Evolutionary conservation across 2,888 invertebrate species (phyloP).

Genomic region (Phaedon cochleariae): DNA sequence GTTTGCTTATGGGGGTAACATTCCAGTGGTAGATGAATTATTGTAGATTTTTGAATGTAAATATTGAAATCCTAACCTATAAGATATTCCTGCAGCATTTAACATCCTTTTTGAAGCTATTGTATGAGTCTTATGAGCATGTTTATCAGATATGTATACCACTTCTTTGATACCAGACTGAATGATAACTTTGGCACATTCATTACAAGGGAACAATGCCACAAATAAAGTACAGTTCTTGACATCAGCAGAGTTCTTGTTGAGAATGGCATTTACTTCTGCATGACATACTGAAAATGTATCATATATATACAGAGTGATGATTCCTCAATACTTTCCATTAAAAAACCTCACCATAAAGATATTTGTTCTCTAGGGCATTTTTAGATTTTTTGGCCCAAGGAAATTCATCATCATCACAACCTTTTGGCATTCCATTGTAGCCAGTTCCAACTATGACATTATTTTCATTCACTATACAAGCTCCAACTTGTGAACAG

Average conservation of each 20-base stretch:
- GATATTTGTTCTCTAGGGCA: conserved; percentile 78
- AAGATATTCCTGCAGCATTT: conserved; percentile 76
- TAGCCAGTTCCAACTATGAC: conserved; percentile 94
- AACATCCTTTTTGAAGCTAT: conserved; percentile 85
- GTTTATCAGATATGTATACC: conserved; percentile 84
- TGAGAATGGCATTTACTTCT: conserved; percentile 96
- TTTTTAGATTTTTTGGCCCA: conserved; percentile 78
- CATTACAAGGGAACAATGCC: conserved; percentile 94
- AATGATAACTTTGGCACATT: conserved; percentile 96
- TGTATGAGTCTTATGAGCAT: conserved; percentile 72
- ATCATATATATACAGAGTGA: conserved; percentile 14
- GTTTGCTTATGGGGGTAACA: too few relatives aligned
- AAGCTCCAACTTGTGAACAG: conserved; percentile 91
- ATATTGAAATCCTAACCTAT: conserved; percentile 64
- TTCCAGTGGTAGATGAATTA: too few relatives aligned
- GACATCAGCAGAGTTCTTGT: conserved; percentile 83
- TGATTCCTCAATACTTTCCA: background rate
- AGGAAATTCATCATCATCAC: conserved; percentile 87
- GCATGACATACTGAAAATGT: conserved; percentile 89
- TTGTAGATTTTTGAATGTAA: too few relatives aligned
- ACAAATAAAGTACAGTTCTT: conserved; percentile 87
- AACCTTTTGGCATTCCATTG: conserved; percentile 95
- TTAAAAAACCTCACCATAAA: conserved; percentile 74
- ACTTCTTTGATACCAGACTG: conserved; percentile 88
- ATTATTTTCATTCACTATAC: conserved; percentile 87